Base-by-base conservation (phyloP, 2,797 vertebrate genomes). In the Danio jaintianensis region DNA sequence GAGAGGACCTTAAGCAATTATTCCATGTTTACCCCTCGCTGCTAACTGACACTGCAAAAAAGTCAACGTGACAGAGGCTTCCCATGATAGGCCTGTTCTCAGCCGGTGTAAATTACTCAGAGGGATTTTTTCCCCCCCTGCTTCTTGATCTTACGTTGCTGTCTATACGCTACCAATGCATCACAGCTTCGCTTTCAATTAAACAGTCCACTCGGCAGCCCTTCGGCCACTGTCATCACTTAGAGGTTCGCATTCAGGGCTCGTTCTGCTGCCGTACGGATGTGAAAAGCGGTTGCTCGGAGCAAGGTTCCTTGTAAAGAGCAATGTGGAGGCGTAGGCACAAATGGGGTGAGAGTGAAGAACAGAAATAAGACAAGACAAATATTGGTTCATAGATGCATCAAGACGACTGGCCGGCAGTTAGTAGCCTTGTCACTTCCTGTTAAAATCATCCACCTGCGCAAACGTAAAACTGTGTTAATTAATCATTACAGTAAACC, bases 131-230 rank as follows among this genome's bases (percentile, higher is more conserved):
- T 42, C 56, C 67, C 29, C 67, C 29, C 16, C 29, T 68, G 38
- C 48, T 75, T 68, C 48, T 64, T 64, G 73, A 80, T 74, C 71
- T 78, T 63, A 13, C 45, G 67, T 79, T 75, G 55, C 73, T 13
- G 70, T 71, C 61, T 38, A 56, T 69, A 84, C 73, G 47, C 18
- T 36, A 50, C 72, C 75, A 84, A 85, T 72, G 79, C 79, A 75
- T 77, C 78, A 68, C 50, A 61, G 66, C 59, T 77, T 81, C 75
- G 61, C 67, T 48, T 78, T 79, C 85, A 83, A 84, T 86, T 81
- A 86, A 62, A 73, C 12, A 10, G 59, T 59, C 77, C 52, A 43
- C 62, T 61, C 22, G n/a, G 22, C 78, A 67, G 73, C 71, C 72
- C 64, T 72, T 53, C 58, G 79, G 78, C 78, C 80, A 59, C 62